These are phyloP conservation scores for Felis catus DNA, from an alignment of 2,113 vertebrate genomes.

Conservation along the genomic window F.catus_Fca126_mat1.0 CM031416.1:143971501-143972000, in stretches of 20 bases:
- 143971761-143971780: rapidly evolving
- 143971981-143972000: no score
- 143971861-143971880: not conserved
- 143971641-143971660: not conserved
- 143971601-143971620: not conserved
- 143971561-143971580: not conserved
- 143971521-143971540: rapidly evolving
- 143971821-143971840: not conserved
- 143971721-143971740: not conserved
- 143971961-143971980: no score
- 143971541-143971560: rapidly evolving
- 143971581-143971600: no score
- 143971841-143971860: not conserved
- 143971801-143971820: not conserved
- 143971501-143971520: not conserved
- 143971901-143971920: not conserved
- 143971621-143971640: not conserved
- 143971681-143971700: not conserved
- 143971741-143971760: not conserved
- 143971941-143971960: no score
- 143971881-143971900: not conserved
- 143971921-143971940: not conserved
- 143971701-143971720: not conserved
- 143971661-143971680: not conserved
- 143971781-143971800: not conserved